Percentiles rank a stretch among this genome's conserved stretches.
Conservation (phyloP, 2,888 invertebrate genomes). For the Caenorhabditis uteleia region DNA sequence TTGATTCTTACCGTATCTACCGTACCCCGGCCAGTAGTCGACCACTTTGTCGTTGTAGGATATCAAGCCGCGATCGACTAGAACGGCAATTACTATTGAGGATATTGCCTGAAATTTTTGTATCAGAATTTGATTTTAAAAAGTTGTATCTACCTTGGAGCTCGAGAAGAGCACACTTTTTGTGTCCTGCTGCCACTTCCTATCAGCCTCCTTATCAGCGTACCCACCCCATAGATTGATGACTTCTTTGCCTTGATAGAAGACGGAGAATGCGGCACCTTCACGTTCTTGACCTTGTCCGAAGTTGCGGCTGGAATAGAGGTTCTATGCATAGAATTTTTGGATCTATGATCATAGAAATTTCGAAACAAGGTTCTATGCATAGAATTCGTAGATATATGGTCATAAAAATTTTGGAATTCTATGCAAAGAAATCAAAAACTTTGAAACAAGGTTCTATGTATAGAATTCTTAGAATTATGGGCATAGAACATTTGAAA, state of each 20-base stretch:
- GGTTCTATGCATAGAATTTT: background rate
- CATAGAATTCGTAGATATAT: background rate
- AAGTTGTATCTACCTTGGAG: no score
- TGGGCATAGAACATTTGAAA: no score
- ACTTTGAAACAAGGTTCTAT: no score
- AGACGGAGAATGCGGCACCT: slow-evolving; percentile 71
- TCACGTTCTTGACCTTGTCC: slow-evolving; percentile 68
- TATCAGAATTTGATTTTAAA: background rate
- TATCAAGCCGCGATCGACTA: slow-evolving; percentile 71
- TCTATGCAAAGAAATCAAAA: no score
- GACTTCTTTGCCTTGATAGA: slow-evolving; percentile 70
- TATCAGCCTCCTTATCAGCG: slow-evolving; percentile 67
- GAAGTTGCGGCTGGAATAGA: slow-evolving; percentile 68
- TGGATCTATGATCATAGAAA: no score
- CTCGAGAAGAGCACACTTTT: slow-evolving; percentile 70
- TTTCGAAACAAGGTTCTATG: no score
- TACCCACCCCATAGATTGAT: slow-evolving; percentile 72
- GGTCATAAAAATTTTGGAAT: background rate
- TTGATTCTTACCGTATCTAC: slow-evolving; percentile 70
- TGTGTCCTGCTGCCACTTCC: slow-evolving; percentile 70
- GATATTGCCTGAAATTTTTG: background rate
- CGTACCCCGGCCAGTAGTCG: slow-evolving; percentile 72
- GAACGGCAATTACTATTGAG: slow-evolving; percentile 59
- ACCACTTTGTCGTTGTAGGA: slow-evolving; percentile 69
- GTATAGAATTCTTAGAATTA: no score